Evolutionary conservation across 1,140 invertebrate genomes (phyloP), one percentile per base, ranked within the genome.

Genomic region (Whitmania pigra): DNA sequence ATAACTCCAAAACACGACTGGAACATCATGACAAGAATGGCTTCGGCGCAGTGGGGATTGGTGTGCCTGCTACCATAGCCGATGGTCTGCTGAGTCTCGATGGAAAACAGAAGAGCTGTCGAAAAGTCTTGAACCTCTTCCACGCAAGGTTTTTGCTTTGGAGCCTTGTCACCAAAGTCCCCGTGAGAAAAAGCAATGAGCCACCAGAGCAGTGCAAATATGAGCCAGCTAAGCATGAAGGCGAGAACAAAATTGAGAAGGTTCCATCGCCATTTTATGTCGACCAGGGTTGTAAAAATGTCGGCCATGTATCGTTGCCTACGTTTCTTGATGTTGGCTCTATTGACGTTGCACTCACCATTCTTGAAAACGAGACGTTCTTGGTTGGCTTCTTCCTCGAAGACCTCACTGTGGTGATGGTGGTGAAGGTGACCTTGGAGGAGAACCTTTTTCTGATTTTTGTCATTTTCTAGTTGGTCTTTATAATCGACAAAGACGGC

Each of bases 231-330:
- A 31, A 78, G 71, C 54, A 83, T 53, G 70, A 82, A 82, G 11
- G 77, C 75, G 20, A 76, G 55, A 0, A 76, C 74, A 74, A 82
- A 83, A 20, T 83, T 31, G 18, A 76, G 71, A 22, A 80, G 66
- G 60, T 80, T 76, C 43, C 76, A 74, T 40, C 81, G 54, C 82
- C 82, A 83, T 71, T 74, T 71, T 31, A 40, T 73, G 11, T 78
- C 76, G 73, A 90, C 88, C 85, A 88, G 83, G 67, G 82, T 87
- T 57, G 90, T 89, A 76, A 90, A 90, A 80, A 91, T 88, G 40
- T 90, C 88, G 83, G 90, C 88, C 6, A 78, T 66, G 67, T 71
- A 76, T 20, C 68, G 68, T 22, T 53, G 40, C 25, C 43, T 57
- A 78, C 90, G 82, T 43, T 69, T 66, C 49, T 60, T 57, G 57